Percentiles rank a stretch among this genome's conserved stretches.
Evolutionary conservation across 35 echinoderm and acorn worm genomes (phyloP).

Genomic region (Diadema setosum): DNA sequence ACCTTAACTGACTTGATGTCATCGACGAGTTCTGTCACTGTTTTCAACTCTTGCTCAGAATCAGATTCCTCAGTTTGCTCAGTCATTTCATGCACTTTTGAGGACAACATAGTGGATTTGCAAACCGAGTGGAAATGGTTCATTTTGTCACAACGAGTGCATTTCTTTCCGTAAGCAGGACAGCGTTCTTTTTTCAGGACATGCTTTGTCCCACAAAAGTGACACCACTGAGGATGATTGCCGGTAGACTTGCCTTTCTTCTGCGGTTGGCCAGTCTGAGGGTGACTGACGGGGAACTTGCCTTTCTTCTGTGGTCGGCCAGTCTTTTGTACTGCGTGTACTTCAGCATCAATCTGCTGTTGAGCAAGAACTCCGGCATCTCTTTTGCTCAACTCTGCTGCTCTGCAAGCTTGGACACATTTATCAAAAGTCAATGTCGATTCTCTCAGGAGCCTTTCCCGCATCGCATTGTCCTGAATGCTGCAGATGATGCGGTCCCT

Average conservation of each 20-base stretch:
- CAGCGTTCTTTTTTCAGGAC: conserved; percentile 24
- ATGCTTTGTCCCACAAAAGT: conserved; percentile 43
- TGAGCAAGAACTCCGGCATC: neutral
- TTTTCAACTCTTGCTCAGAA: neutral
- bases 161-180: conserved; percentile 54
- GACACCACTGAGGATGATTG: too few species aligned
- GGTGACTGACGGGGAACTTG: too few species aligned
- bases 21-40: conserved; percentile 12
- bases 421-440: neutral
- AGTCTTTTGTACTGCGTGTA: neutral
- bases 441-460: conserved; percentile 41
- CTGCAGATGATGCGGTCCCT: conserved; percentile 35
- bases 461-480: neutral
- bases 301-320: too few species aligned
- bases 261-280: too few species aligned
- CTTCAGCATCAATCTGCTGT: neutral
- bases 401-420: neutral
- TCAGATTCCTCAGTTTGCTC: too few species aligned
- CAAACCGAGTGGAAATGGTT: conserved; percentile 35
- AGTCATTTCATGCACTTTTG: neutral
- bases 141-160: conserved; percentile 29
- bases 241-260: too few species aligned
- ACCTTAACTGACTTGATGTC: neutral
- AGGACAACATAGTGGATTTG: neutral
- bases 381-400: neutral